Evolutionary conservation across 2,888 invertebrate species (phyloP).

Genomic region (Nephrotoma flavescens): DNA sequence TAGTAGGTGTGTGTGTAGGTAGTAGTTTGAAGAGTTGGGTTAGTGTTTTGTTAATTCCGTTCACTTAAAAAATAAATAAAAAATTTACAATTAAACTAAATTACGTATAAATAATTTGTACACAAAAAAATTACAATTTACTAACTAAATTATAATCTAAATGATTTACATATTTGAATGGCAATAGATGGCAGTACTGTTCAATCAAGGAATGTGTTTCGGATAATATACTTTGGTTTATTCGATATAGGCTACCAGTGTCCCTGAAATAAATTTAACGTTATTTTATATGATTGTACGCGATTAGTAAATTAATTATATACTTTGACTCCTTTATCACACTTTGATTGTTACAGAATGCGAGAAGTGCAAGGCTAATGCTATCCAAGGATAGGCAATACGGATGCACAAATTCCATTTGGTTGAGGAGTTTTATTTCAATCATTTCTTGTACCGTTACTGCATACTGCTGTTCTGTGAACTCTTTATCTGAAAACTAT

Average conservation of each 20-base stretch:
- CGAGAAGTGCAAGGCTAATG: slow-evolving; percentile 39
- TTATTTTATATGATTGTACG: neutral
- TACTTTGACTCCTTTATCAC: slow-evolving; percentile 20
- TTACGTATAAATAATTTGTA: slow-evolving; percentile 9
- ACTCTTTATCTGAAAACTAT: slow-evolving; percentile 21
- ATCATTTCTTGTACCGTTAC: slow-evolving; percentile 42
- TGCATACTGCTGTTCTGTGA: slow-evolving; percentile 38
- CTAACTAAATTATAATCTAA: neutral
- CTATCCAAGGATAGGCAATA: slow-evolving; percentile 60
- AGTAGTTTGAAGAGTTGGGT: neutral
- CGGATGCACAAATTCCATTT: slow-evolving; percentile 40
- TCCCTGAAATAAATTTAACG: neutral
- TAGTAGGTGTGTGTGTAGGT: neutral
- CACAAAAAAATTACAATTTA: slow-evolving; percentile 8
- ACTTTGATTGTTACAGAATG: slow-evolving; percentile 33
- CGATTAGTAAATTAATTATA: neutral
- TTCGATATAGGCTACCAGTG: neutral
- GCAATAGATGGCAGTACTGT: slow-evolving; percentile 26
- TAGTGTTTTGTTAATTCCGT: neutral
- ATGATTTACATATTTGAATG: slow-evolving; percentile 23
- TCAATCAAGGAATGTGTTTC: slow-evolving; percentile 7
- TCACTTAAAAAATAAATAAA: slow-evolving; percentile 5
- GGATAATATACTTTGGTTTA: neutral
- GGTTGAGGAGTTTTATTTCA: slow-evolving; percentile 35
- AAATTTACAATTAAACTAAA: slow-evolving; percentile 6